phyloP scores from a whole-genome alignment of 2,113 vertebrate genomes.

The Zeus faber region DNA sequence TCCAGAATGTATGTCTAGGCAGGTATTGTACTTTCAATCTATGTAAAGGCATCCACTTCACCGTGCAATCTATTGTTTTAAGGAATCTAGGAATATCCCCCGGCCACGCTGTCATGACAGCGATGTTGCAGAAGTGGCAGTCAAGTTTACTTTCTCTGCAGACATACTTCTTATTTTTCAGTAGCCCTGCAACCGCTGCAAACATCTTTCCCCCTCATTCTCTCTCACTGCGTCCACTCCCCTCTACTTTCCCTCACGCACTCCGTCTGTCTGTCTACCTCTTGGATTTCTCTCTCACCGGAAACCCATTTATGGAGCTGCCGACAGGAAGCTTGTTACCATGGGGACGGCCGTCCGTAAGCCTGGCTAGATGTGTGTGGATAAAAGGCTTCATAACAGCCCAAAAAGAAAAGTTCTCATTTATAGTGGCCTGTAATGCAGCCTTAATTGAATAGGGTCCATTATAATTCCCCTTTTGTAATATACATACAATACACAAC shows the following conservation, averaged over 20 bases:
- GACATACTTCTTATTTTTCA: not conserved
- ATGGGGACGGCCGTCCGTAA: conserved; percentile 57
- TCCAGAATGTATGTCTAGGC: too few relatives aligned
- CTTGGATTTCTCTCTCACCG: conserved; percentile 27
- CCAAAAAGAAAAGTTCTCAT: conserved; percentile 41
- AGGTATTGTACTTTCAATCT: too few relatives aligned
- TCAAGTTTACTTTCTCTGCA: not conserved
- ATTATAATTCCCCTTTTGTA: too few relatives aligned
- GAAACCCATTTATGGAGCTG: conserved; percentile 57
- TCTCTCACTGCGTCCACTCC: not conserved
- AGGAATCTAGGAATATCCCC: not conserved
- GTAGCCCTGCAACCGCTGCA: not conserved
- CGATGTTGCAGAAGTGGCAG: not conserved
- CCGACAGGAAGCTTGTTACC: conserved; percentile 56
- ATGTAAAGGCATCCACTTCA: too few relatives aligned
- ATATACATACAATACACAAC: too few relatives aligned
- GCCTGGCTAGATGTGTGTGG: conserved; percentile 35
- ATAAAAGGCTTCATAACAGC: conserved; percentile 39
- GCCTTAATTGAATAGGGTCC: not conserved
- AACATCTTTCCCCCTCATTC: not conserved
- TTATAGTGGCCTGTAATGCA: conserved; percentile 17
- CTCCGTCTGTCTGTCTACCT: not conserved
- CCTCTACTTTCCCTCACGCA: not conserved
- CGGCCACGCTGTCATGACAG: not conserved
- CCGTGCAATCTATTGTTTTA: too few relatives aligned